Base-by-base conservation (phyloP, 2,113 vertebrate genomes). In the Rhadina sibilatrix region DNA sequence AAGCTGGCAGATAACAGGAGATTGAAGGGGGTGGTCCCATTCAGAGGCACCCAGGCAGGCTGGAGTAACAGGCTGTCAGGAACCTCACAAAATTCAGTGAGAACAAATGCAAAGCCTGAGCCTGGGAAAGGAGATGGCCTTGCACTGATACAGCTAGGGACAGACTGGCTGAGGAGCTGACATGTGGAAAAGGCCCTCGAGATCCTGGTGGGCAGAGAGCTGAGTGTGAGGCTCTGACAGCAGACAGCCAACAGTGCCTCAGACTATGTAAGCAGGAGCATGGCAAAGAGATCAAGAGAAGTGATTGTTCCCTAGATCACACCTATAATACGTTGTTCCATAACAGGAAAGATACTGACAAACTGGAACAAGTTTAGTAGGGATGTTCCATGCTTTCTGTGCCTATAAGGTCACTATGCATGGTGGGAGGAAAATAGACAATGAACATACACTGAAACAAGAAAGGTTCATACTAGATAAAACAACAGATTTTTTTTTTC, bases 311-410 rank as follows among this genome's bases (percentile, higher is more conserved):
- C 18, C 24, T 66, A 57, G 21, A 42, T 31, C 37, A 17, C 31
- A 37, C 4, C 37, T 69, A 15, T 23, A 74, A 78, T 20, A 38
- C 0, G 1, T n/a, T 28, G 11, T 11, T 57, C 50, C 2, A 1
- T 46, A 64, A 54, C 10, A 86, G 33, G 24, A 63, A 83, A 71
- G 25, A 71, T 30, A 6, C 46, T 42, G 44, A 75, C 65, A 60
- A 92, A 89, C 30, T 23, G 33, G 4, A 83, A 5, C 47, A 69
- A 54, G 33, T 40, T 47, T 61, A 47, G 10, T 31, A 38, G 28
- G 33, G 13, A 11, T 49, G 31, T 30, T 38, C 13, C 13, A 15
- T 15, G 38, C 15, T 44, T 66, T 68, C 52, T 19, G 5, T 42
- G 49, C 24, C 54, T 61, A 15, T 38, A 30, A 56, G 47, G 40